A percentile compares a stretch with the other conserved stretches of the same genome.
These are phyloP conservation scores for Synanthedon andrenaeformis DNA, from an alignment of 2,888 invertebrate genomes.

Conservation along the genomic window DNA sequence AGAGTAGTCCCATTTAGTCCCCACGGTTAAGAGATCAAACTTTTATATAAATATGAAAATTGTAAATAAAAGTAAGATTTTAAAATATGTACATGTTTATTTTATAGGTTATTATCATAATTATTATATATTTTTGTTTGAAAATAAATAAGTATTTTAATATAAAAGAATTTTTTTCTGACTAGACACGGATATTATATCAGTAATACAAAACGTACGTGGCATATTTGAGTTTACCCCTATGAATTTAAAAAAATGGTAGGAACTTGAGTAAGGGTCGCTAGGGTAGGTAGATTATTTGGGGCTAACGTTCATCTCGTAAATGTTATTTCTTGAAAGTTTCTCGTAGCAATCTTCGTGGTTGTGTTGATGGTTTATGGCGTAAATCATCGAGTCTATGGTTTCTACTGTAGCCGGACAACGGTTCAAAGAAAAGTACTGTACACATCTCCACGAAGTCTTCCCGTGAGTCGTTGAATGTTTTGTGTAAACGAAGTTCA, in stretches of 20 bases:
- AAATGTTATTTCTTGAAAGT: conserved; percentile 55
- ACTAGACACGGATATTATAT: conserved; percentile 34
- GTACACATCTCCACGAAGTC: conserved; percentile 65
- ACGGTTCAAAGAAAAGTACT: conserved; percentile 63
- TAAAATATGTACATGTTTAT: conserved; percentile 1
- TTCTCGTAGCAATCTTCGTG: conserved; percentile 64
- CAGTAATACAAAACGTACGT: conserved; percentile 21
- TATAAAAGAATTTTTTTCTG: conserved; percentile 29
- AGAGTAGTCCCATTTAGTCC: not conserved
- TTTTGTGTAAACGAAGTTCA: conserved; percentile 67
- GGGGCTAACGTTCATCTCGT: conserved; percentile 57
- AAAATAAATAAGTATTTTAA: conserved; percentile 1
- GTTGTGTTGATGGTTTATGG: conserved; percentile 62
- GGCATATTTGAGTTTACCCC: not conserved
- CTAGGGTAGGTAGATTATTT: conserved; percentile 27
- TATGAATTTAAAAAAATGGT: conserved; percentile 14
- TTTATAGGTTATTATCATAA: not conserved
- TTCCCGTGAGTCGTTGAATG: conserved; percentile 66
- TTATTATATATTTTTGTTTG: not conserved
- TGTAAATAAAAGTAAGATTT: not conserved
- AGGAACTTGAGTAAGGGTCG: conserved; percentile 38
- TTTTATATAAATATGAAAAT: not conserved
- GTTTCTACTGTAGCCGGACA: conserved; percentile 67
- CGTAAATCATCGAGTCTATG: conserved; percentile 60
- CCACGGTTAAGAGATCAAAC: not conserved